Conservation (phyloP, 2,113 vertebrate species). For the Lamprologus callipterus region DNA sequence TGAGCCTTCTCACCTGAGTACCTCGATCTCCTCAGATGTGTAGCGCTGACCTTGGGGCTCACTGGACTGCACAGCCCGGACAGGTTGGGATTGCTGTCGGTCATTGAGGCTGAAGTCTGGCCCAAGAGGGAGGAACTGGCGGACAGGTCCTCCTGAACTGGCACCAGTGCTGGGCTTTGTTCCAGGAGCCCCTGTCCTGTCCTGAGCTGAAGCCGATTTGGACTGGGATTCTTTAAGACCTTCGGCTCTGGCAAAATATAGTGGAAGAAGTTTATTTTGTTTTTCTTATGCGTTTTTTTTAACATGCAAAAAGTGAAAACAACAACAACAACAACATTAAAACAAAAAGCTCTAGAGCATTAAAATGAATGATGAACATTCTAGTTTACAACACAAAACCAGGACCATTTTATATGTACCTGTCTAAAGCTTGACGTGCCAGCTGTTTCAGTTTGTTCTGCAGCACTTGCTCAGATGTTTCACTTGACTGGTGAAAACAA, state of each 20-base stretch:
- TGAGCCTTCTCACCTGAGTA: conserved; percentile 79
- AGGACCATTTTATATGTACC: conserved; percentile 63
- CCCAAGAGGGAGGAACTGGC: conserved; percentile 85
- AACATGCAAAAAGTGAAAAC: background rate
- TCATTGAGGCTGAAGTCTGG: conserved; percentile 85
- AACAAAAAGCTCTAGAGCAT: background rate
- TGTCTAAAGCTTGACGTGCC: conserved; percentile 92
- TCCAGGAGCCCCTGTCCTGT: conserved; percentile 57
- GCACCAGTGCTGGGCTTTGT: conserved; percentile 57
- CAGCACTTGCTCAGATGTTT: conserved; percentile 84
- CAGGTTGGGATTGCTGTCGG: conserved; percentile 78
- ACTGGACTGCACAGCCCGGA: conserved; percentile 80
- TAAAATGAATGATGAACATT: background rate
- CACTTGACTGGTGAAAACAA: conserved; percentile 75
- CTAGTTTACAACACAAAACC: background rate
- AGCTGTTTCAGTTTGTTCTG: conserved; percentile 94
- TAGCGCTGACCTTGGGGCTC: conserved; percentile 89
- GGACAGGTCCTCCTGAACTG: conserved; percentile 53
- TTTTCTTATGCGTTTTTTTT: rapidly evolving
- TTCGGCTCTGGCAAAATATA: conserved; percentile 79
- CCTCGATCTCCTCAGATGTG: conserved; percentile 91
- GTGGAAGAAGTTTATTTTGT: rapidly evolving
- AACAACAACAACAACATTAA: background rate
- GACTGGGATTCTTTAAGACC: conserved; percentile 85
- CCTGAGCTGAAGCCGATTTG: conserved; percentile 64